These are phyloP conservation scores for Ptilodon capucinus DNA, from an alignment of 2,888 invertebrate species.

Conservation along the genomic window DNA sequence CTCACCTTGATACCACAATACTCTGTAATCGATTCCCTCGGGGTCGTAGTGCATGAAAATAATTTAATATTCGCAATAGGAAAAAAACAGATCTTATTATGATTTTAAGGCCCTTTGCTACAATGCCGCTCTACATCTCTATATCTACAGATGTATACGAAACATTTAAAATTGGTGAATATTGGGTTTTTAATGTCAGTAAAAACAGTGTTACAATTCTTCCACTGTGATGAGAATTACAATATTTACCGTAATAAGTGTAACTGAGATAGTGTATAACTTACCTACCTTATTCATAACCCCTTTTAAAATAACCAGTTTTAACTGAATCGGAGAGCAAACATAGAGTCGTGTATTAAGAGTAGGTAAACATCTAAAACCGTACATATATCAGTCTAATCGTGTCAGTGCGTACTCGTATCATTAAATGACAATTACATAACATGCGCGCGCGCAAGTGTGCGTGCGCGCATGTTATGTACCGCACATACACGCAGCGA, in stretches of 20 bases:
- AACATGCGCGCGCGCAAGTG: slow-evolving; percentile 34
- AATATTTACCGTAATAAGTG: neutral
- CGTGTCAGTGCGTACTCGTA: slow-evolving; percentile 23
- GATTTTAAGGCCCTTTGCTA: neutral
- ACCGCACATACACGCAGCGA: slow-evolving; percentile 41
- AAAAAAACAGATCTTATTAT: neutral
- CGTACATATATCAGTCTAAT: slow-evolving; percentile 14
- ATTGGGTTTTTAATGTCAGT: neutral
- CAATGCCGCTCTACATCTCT: neutral
- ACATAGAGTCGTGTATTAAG: neutral
- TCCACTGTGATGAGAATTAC: neutral
- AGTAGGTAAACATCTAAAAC: neutral
- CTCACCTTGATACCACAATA: slow-evolving; percentile 28
- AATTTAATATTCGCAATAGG: neutral
- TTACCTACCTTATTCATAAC: neutral
- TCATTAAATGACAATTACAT: slow-evolving; percentile 42
- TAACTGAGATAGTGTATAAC: neutral
- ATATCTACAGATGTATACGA: neutral
- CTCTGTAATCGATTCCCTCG: neutral
- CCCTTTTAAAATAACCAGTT: neutral
- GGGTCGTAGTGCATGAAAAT: slow-evolving; percentile 1
- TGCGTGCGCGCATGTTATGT: slow-evolving; percentile 14
- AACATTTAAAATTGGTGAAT: neutral
- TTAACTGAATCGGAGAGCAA: neutral
- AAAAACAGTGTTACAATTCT: neutral